Percentiles rank a stretch among this genome's conserved stretches.
These are phyloP conservation scores for Danio choprae DNA, from an alignment of 2,797 vertebrate species.

Conservation along the genomic window DNA sequence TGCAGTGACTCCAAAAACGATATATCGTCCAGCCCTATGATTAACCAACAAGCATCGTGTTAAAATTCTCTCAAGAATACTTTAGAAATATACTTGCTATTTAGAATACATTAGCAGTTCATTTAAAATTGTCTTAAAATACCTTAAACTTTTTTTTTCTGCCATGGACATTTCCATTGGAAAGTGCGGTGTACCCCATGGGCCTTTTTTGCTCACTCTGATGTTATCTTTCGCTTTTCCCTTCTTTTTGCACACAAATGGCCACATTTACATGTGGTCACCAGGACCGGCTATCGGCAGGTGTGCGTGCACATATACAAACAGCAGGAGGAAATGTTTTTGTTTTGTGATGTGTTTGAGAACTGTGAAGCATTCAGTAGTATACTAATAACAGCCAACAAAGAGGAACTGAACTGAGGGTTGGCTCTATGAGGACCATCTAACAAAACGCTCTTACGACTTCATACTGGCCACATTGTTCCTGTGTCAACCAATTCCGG, in stretches of 20 bases:
- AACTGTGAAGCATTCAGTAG: slow-evolving; percentile 26
- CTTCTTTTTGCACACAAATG: slow-evolving; percentile 28
- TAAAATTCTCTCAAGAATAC: too few species aligned
- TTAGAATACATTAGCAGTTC: too few species aligned
- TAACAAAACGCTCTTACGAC: slow-evolving; percentile 38
- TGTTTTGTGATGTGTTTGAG: slow-evolving; percentile 35
- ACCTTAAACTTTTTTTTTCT: background rate
- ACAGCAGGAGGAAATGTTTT: slow-evolving; percentile 41
- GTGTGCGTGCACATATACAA: slow-evolving; percentile 38
- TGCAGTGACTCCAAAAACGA: too few species aligned
- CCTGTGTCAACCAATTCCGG: slow-evolving; percentile 30
- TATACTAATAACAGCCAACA: slow-evolving; percentile 17
- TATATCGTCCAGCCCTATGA: too few species aligned
- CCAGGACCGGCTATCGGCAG: slow-evolving; percentile 12
- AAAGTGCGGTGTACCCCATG: background rate
- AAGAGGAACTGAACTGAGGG: slow-evolving; percentile 40
- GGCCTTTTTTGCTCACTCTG: slow-evolving; percentile 20
- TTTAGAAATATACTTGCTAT: too few species aligned
- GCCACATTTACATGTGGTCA: slow-evolving; percentile 44
- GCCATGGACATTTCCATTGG: slow-evolving; percentile 8
- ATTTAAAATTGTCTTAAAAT: background rate
- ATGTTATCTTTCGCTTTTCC: slow-evolving; percentile 40
- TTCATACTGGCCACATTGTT: slow-evolving; percentile 31
- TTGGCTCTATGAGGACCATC: slow-evolving; percentile 28
- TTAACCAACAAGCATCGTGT: too few species aligned